Evolutionary conservation across 30 jellyfish, hydroid and myxozoan genomes (phyloP).

Genomic region (Chironex yamaguchii): DNA sequence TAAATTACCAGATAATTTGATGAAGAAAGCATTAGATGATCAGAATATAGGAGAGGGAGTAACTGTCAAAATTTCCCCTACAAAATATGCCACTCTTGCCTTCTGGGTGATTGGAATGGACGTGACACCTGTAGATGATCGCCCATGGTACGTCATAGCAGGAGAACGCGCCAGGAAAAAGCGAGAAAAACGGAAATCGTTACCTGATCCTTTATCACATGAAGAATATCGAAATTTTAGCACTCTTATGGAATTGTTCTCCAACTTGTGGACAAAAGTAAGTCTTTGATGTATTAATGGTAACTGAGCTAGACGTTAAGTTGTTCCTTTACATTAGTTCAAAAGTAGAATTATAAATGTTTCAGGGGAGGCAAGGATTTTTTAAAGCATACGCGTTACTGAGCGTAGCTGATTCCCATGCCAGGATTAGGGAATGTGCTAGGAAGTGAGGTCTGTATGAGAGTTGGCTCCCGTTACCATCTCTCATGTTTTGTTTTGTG

Average conservation of each 20-base stretch:
- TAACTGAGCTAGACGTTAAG: no score
- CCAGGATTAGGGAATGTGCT: no score
- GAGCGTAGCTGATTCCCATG: no score
- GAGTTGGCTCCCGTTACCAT: no score
- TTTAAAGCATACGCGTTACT: no score
- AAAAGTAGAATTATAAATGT: no score
- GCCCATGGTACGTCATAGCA: conserved; percentile 65
- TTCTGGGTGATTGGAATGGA: conserved; percentile 89
- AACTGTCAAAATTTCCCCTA: conserved; percentile 57
- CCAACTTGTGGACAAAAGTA: conserved; percentile 70
- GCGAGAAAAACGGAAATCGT: not conserved
- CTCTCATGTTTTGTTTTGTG: no score
- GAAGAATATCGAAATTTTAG: not conserved
- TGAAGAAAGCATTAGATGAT: conserved; percentile 72
- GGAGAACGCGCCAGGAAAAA: conserved; percentile 64
- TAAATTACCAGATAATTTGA: conserved; percentile 61
- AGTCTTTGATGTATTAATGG: no score
- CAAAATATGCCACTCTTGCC: conserved; percentile 43
- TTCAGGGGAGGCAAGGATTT: no score
- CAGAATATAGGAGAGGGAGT: conserved; percentile 68
- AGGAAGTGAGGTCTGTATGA: no score
- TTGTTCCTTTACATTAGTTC: no score
- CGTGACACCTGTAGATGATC: conserved; percentile 70
- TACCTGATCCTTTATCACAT: conserved; percentile 57
- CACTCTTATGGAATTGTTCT: not conserved